Evolutionary conservation across 2,113 vertebrate species (phyloP).

Genomic region (Sialia sialis): DNA sequence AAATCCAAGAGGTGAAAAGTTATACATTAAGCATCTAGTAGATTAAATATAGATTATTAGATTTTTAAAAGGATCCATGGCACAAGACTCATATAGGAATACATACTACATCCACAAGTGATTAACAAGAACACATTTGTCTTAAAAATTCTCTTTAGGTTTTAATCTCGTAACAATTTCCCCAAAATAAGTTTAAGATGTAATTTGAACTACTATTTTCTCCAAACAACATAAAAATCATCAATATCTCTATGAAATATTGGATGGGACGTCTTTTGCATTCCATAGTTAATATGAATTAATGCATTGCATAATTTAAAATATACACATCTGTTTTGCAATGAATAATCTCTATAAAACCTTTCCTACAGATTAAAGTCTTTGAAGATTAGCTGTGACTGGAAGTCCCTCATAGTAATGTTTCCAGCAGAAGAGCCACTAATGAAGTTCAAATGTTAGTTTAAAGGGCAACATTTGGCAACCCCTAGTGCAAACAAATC

Average conservation of each 20-base stretch:
- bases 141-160: background rate
- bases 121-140: background rate
- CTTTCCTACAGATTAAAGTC: background rate
- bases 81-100: no score
- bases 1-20: background rate
- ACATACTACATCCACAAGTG: background rate
- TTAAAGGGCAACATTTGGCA: conserved; percentile 6
- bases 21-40: background rate
- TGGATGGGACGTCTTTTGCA: background rate
- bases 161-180: background rate
- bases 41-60: background rate
- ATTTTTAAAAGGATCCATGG: background rate
- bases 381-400: conserved; percentile 29
- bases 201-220: background rate
- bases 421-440: background rate
- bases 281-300: background rate
- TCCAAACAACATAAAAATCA: background rate
- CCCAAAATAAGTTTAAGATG: background rate
- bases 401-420: background rate
- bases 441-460: background rate
- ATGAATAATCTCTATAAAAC: conserved; percentile 12
- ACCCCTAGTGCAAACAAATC: background rate
- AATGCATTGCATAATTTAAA: background rate
- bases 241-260: background rate
- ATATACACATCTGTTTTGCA: background rate